Base-by-base conservation (phyloP, 2,113 vertebrate species). In the Rana temporaria region DNA sequence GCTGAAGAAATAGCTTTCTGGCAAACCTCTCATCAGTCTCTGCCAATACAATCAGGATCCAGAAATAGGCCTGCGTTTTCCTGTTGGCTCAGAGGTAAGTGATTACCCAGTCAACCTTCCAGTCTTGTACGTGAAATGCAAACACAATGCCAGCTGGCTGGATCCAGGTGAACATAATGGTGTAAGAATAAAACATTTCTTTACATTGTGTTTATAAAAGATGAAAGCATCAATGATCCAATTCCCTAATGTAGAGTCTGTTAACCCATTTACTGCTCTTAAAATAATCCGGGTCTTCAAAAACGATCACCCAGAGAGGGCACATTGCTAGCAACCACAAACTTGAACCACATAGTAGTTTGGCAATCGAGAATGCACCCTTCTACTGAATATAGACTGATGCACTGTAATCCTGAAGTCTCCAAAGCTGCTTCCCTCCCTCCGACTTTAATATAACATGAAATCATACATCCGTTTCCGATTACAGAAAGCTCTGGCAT, bases 31-130 rank as follows among this genome's bases (percentile, higher is more conserved):
- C 87, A 82, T 66, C 19, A 66, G 84, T 79, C 84, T 68, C 69
- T 11, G 87, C 88, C 87, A 82, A 81, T 86, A 88, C 82, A 90
- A 87, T 87, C 84, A 69, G 87, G 84, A 86, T 91, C 89, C 88
- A 91, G 91, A 93, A 93, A 92, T 90, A 88, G 88, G 90, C 87
- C 87, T 91, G 88, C 87, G 89, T 90, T 92, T 91, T 90, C 88
- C 89, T 91, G 87, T 90, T 91, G 92, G 91, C 90, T 87, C 85
- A 86, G 80, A 80, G 85, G 85, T 79, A 87, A 59, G 83, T 85
- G 88, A 82, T 89, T 84, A 74, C 88, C 84, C 79, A 88, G 89
- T 79, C 85, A 84, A 62, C 82, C 68, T 88, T 88, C 89, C 84
- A 79, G 87, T 85, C 87, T 85, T 91, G 89, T 91, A 89, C 88